Base-by-base conservation (phyloP, 2,797 vertebrate genomes). In the Adelosebastes latens region DNA sequence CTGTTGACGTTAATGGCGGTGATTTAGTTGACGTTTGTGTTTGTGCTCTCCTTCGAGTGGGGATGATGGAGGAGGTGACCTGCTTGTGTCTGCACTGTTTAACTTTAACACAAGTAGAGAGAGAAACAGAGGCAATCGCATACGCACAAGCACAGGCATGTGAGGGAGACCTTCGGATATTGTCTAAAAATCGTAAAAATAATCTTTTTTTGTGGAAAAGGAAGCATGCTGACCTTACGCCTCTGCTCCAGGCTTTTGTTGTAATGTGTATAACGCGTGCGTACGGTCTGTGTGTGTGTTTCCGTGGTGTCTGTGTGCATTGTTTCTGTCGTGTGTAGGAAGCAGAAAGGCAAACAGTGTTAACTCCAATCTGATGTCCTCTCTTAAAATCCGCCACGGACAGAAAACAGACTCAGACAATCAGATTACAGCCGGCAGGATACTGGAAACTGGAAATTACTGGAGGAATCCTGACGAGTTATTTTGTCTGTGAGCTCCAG, bases 401-500 rank as follows among this genome's bases (percentile, higher is more conserved):
- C 80, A 83, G 72, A 88, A 89, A 92, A 86, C 91, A 93, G 89
- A 90, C 78, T 83, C 80, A 68, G 76, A 70, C 64, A 82, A 91
- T 90, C 79, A 73, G 83, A 88, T 92, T 89, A 85, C 7, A 36
- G 61, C 76, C 3, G 18, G 56, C 87, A 84, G 83, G 72, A 84
- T 68, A 36, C 83, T 87, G 86, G 80, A 91, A 90, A 80, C 22
- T 77, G 72, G 85, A 46, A 82, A 86, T 78, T 80, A 87, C 72
- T 85, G 58, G 36, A 82, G 58, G 79, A 82, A 90, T 80, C 49
- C 46, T 72, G 77, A 85, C 16, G 2, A 80, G 77, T 88, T 36
- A 39, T 79, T 82, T 42, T 83, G 60, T 76, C 65, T 77, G 13
- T 39, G 32, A 72, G 69, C 77, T 65, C 16, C 2, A 2, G 25